Evolutionary conservation across 1,140 invertebrate species (phyloP).

Genomic region (Drosophila ogumai): DNA sequence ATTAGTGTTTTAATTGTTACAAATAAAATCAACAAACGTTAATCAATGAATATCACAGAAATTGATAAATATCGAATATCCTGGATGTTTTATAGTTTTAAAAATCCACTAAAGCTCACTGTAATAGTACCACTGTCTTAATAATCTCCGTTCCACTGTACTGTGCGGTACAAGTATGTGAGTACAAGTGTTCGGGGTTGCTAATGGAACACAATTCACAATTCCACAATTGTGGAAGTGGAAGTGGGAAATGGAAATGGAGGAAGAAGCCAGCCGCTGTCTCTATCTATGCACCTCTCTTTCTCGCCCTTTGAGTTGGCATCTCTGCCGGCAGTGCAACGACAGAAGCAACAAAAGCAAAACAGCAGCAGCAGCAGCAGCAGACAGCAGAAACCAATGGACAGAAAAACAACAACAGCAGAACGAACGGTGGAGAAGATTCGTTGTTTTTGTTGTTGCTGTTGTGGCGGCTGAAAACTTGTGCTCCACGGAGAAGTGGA

Average conservation of each 20-base stretch:
- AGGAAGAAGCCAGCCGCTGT: conserved; percentile 32
- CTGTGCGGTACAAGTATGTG: conserved; percentile 34
- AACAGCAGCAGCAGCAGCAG: conserved; percentile 27
- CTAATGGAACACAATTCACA: conserved; percentile 80
- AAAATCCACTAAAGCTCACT: background rate
- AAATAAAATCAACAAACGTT: too few relatives aligned
- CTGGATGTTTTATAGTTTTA: background rate
- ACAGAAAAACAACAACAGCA: conserved; percentile 28
- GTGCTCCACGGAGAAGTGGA: conserved; percentile 15
- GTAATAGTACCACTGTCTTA: background rate
- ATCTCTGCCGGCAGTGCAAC: conserved; percentile 33
- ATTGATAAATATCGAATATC: background rate
- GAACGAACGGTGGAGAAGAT: conserved; percentile 28
- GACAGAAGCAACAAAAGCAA: conserved; percentile 48
- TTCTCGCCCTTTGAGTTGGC: conserved; percentile 9
- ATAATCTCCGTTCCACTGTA: conserved; percentile 21
- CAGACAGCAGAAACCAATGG: conserved; percentile 51
- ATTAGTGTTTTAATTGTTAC: too few relatives aligned
- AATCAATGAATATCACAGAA: too few relatives aligned
- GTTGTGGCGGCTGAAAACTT: conserved; percentile 54
- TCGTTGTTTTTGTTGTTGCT: conserved; percentile 35
- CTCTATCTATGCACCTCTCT: conserved; percentile 17
- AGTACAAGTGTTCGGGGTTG: conserved; percentile 65
- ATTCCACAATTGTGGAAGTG: conserved; percentile 36
- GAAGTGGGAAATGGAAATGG: conserved; percentile 41